Base-by-base conservation (phyloP, 2,888 invertebrate species). In the Orthosia gothica region DNA sequence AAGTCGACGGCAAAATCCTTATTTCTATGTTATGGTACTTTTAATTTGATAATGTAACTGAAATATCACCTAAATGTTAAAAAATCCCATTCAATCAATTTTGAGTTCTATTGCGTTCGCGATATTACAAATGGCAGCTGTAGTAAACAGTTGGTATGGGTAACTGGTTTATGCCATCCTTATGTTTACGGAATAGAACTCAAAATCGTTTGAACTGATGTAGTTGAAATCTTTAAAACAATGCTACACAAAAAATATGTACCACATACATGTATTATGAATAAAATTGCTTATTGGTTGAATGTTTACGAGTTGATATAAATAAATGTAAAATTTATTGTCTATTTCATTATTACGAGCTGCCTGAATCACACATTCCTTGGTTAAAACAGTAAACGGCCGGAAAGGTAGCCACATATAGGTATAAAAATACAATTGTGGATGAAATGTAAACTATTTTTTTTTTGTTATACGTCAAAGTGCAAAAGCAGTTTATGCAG, bases 291-390 rank as follows among this genome's bases (percentile, higher is more conserved):
- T 20, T 18, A 40, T 20, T 32, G 5, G 67, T 20, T 67, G 16
- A 23, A 23, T 76, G 23, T 20, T 20, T 67, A 54, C 9, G 59
- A 67, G 7, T 49, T 40, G 5, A 0, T 55, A 50, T 54, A 62
- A 65, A 61, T n/a, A 26, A 65, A 65, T 52, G 16, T 59, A 26
- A 65, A 32, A 3, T 18, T 68, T 70, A 74, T 73, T 71, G 69
- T 74, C 61, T 69, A 69, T 70, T 62, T 45, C 23, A 71, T 54
- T 66, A 13, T 32, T 20, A 45, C 58, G 45, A 84, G 84, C 84
- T 84, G 84, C 81, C 81, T 23, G 26, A 58, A 49, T 58, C 16
- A 61, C 52, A 65, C 54, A 23, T 26, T 76, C 40, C 57, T 64
- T 18, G 16, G 2, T n/a, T 15, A 20, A 20, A 2, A 20, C 9